Conservation (phyloP, 2,888 invertebrate species). For the Eremobia ochroleuca region DNA sequence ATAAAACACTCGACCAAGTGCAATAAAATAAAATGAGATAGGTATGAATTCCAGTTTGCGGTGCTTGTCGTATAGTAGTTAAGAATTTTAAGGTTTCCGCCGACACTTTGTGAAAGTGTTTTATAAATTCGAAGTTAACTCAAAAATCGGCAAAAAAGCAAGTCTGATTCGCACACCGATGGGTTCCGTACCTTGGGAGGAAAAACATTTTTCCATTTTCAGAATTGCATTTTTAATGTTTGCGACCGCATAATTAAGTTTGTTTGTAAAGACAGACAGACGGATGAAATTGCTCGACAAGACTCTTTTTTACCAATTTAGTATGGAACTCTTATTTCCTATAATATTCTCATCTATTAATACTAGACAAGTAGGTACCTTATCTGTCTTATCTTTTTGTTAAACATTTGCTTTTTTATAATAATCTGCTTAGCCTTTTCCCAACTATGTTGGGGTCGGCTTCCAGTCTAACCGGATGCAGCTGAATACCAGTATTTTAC, state of each 20-base stretch:
- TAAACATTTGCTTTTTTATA: not conserved
- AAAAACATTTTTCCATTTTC: not conserved
- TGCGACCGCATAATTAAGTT: not conserved
- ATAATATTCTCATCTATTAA: no score
- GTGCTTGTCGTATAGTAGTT: constrained; percentile 21
- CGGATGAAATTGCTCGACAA: not conserved
- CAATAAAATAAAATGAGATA: constrained; percentile 65
- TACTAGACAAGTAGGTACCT: not conserved
- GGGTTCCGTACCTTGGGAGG: not conserved
- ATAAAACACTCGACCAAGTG: constrained; percentile 42
- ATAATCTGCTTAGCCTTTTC: no score
- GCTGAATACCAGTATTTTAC: no score
- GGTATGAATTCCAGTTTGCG: constrained; percentile 24
- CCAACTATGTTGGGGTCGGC: no score
- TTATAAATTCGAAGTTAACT: not conserved
- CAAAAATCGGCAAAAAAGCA: not conserved
- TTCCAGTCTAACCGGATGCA: no score
- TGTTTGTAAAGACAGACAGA: not conserved
- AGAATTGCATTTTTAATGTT: not conserved
- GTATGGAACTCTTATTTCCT: no score
- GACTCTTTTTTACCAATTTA: not conserved
- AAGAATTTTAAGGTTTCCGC: constrained; percentile 46
- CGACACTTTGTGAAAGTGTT: constrained; percentile 7
- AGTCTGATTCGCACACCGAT: not conserved
- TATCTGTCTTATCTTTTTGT: not conserved